Evolutionary conservation across 2,113 vertebrate genomes (phyloP), one percentile per base, ranked within the genome.

Genomic region (Castor canadensis): DNA sequence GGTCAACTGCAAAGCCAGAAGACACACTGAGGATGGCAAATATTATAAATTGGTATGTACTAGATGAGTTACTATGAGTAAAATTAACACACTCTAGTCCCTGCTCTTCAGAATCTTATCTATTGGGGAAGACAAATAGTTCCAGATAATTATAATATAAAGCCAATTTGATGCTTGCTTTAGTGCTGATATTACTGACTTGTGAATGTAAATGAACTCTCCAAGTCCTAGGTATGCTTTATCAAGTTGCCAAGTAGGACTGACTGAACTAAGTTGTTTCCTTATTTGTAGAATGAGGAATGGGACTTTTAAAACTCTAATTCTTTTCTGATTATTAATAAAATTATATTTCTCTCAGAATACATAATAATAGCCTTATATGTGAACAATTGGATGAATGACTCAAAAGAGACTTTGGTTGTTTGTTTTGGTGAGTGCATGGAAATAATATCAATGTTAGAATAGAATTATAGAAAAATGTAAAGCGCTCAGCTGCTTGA

Each of bases 371-470:
- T 76, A 87, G 88, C 13, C 43, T 77, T 17, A 76, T 38, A 66
- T 80, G 9, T 85, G 64, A 95, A 84, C 11, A 80, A 73, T 13
- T 30, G 82, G 92, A 76, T 76, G 32, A 87, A 52, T 67, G 32
- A 6, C 28, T 91, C 54, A 15, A 16, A 32, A 80, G 40, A 87
- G 19, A 12, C 75, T 52, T 79, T 56, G 43, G 20, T 73, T 87
- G 5, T 54, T 95, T 73, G 88, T 71, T 96, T 93, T 28, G 38
- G 1, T 82, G 38, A 60, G 49, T 66, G 45, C 58, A 12, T 54
- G n/a, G 35, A 96, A 92, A 83, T 84, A 80, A 83, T 72, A 19
- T 35, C 49, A 91, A 87, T 94, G 28, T 91, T 87, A 69, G 40
- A 58, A 49, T 38, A 87, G 40, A 89, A 30, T 45, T n/a, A 87